phyloP scores from a whole-genome alignment of 2,797 vertebrate genomes.

The Chaenodraco wilsoni region DNA sequence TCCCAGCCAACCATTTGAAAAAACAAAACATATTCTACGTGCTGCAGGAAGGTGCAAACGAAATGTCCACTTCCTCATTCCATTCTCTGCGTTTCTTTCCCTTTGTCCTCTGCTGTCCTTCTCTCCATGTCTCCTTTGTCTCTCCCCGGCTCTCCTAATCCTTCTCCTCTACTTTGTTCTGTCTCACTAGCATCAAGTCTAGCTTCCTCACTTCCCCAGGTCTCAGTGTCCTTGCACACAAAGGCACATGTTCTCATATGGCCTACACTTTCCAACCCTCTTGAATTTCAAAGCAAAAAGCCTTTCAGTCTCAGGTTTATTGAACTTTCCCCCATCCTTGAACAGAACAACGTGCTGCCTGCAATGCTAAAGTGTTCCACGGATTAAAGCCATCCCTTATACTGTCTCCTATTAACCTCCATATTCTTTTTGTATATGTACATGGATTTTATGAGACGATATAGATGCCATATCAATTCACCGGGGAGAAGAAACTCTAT shows the following conservation, averaged over 20 bases:
- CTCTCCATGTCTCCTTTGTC: constrained; percentile 35
- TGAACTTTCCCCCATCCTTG: neutral
- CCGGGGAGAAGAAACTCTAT: neutral
- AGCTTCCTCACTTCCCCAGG: constrained; percentile 22
- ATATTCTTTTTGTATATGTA: constrained; percentile 7
- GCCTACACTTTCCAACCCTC: constrained; percentile 26
- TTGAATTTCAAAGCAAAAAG: constrained; percentile 41
- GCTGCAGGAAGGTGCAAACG: constrained; percentile 31
- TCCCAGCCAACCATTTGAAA: neutral
- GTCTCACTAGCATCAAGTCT: constrained; percentile 41
- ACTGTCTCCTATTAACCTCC: neutral
- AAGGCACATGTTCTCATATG: constrained; percentile 39
- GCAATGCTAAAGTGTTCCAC: neutral
- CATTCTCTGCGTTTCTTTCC: constrained; percentile 4
- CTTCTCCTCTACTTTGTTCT: constrained; percentile 57
- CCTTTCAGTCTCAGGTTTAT: constrained; percentile 29
- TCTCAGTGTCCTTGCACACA: constrained; percentile 60
- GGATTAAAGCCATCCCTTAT: neutral
- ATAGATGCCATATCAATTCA: constrained; percentile 5
- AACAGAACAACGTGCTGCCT: neutral
- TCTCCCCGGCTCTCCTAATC: constrained; percentile 55
- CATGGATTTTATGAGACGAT: constrained; percentile 20
- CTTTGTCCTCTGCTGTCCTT: constrained; percentile 63
- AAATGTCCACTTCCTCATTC: constrained; percentile 22
- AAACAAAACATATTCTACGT: constrained; percentile 34